These are phyloP conservation scores for Meloidogyne hapla DNA, from an alignment of 1,140 invertebrate species.

Conservation along the genomic window DNA sequence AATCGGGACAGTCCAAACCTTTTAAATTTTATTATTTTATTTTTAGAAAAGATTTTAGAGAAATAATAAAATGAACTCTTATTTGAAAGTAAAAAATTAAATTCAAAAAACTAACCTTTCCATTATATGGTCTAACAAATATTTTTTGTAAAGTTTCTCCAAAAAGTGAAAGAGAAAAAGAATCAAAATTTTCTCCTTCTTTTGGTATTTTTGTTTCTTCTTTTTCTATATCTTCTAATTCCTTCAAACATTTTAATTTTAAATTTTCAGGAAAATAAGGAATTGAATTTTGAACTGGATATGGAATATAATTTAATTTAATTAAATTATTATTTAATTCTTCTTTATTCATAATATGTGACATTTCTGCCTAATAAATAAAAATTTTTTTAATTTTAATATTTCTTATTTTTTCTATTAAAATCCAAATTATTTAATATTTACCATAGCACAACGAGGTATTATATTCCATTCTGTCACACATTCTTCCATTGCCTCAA, in stretches of 20 bases:
- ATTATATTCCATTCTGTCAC: slow-evolving; percentile 41
- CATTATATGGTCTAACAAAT: slow-evolving; percentile 47
- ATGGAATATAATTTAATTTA: slow-evolving; percentile 39
- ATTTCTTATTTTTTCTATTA: too few species aligned
- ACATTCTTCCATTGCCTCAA: slow-evolving; percentile 35
- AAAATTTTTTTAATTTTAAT: neutral
- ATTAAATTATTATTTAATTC: neutral
- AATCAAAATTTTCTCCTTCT: slow-evolving; percentile 39
- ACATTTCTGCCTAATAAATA: slow-evolving; percentile 41
- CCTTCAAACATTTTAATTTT: slow-evolving; percentile 39
- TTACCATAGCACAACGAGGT: slow-evolving; percentile 29
- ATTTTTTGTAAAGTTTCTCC: slow-evolving; percentile 41
- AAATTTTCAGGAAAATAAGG: slow-evolving; percentile 41
- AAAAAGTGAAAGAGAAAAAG: slow-evolving; percentile 37
- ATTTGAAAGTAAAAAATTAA: neutral
- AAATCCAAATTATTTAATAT: too few species aligned
- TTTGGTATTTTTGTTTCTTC: neutral
- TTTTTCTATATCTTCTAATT: slow-evolving; percentile 19
- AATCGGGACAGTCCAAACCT: slow-evolving; percentile 45
- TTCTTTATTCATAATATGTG: slow-evolving; percentile 31
- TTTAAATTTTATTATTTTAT: neutral
- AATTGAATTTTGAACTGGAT: slow-evolving; percentile 50
- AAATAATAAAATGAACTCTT: too few species aligned
- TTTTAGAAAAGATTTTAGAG: neutral
- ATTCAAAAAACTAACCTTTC: slow-evolving; percentile 38